Conservation (phyloP, 1,140 invertebrate genomes). For the Copidosoma floridanum region DNA sequence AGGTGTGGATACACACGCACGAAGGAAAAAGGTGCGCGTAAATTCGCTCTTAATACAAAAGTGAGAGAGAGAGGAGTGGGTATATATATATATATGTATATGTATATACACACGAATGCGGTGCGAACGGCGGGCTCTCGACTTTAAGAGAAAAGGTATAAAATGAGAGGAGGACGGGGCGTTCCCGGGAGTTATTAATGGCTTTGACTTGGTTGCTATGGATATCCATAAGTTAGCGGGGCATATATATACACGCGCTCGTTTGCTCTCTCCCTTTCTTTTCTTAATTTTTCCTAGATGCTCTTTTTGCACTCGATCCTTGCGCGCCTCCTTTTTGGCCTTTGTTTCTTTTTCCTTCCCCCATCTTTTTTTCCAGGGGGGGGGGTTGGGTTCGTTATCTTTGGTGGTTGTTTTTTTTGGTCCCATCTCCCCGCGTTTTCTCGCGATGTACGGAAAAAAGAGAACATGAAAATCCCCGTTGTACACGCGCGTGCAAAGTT, state of each 20-base stretch:
- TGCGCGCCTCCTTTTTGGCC: slow-evolving; percentile 5
- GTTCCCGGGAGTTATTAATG: slow-evolving; percentile 57
- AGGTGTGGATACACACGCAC: no score
- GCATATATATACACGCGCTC: slow-evolving; percentile 12
- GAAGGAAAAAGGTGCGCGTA: neutral
- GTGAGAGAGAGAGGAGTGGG: no score
- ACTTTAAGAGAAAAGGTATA: slow-evolving; percentile 58
- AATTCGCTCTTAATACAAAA: no score
- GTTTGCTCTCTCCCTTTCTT: slow-evolving; percentile 28
- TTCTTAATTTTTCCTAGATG: slow-evolving; percentile 21
- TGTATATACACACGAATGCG: no score
- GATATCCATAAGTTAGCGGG: slow-evolving; percentile 58
- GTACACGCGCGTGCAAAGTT: neutral
- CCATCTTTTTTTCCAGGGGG: slow-evolving; percentile 2
- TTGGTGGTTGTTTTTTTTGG: no score
- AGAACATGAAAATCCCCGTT: no score
- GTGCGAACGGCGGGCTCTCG: slow-evolving; percentile 38
- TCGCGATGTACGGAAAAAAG: no score
- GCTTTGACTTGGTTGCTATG: slow-evolving; percentile 58
- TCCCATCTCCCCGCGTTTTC: no score
- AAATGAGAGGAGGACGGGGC: slow-evolving; percentile 53
- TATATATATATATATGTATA: no score
- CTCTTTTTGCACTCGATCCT: no score
- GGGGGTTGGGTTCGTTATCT: neutral
- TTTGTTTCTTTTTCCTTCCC: slow-evolving; percentile 25